Base-by-base conservation (phyloP, 2,797 vertebrate species). In the Gephyroberyx darwinii region DNA sequence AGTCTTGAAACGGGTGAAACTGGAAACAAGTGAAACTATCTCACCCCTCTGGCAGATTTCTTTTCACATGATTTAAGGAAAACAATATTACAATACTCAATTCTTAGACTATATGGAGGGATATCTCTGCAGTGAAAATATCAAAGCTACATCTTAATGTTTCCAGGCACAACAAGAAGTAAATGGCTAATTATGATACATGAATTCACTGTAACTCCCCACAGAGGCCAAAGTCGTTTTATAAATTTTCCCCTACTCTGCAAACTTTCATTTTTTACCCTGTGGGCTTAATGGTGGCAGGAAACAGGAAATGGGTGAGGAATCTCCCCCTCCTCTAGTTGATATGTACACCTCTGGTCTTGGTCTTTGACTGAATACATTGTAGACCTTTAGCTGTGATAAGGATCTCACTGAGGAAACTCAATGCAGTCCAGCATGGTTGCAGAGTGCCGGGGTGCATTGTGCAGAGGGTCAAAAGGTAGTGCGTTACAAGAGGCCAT, bases 401-500 rank as follows among this genome's bases (percentile, higher is more conserved):
- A 85, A 82, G 70, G 59, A 85, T 86, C 75, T 69, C 37, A 72
- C 55, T 43, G 47, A 67, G 73, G 87, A 87, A 87, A 87, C 74
- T 62, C 74, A 75, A 87, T 82, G 76, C 78, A 72, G 51, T 76
- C 51, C 75, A 65, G 74, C 64, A 54, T 72, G 66, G 73, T 51
- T 60, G 39, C 69, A 65, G 60, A 76, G 64, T 70, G 54, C 69
- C 45, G 22, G 13, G 17, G 50, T 50, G 43, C 66, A 76, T 84
- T 84, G 77, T 80, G 14, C 71, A 48, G 33, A 59, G 67, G 81
- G 80, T 86, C 74, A 81, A 55, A 74, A 79, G 74, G 66, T 71
- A 61, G 67, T 67, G 30, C 35, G 73, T 75, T 83, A 78, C 74
- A 83, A 78, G 69, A 71, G 60, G 63, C 61, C 53, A 57, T 60